Base-by-base conservation (phyloP, 2,888 invertebrate species). In the Timandra comae region DNA sequence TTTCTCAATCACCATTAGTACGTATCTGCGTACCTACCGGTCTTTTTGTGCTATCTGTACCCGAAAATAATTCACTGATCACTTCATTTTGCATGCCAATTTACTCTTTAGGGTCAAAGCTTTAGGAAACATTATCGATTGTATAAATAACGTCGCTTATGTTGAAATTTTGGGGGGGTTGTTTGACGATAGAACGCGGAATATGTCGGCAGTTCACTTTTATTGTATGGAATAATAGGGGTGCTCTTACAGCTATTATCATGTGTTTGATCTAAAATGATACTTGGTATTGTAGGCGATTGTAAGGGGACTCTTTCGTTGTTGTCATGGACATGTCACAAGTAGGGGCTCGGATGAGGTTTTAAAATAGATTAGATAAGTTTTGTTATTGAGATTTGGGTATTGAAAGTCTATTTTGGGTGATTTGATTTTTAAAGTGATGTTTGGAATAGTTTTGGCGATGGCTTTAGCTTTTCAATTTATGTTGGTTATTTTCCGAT, bases 181-280 rank as follows among this genome's bases (percentile, higher is more conserved):
- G 59, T 67, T 70, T 70, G 52, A 79, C 76, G 76, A 72, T 76
- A 81, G 81, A 80, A 84, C 80, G 74, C 77, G 70, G 77, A 84
- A 82, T 84, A 85, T 84, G 82, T 82, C 79, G 79, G 79, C 81
- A 85, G 84, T 85, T 85, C 80, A 80, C 74, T 85, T 85, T 85
- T 84, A 85, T 85, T 85, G 84, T 85, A 84, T 81, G 81, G 74
- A 85, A 85, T 84, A 84, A 84, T 85, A 84, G 82, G 84, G 84
- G 85, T 75, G 74, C 82, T 82, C 84, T 84, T 81, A 81, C 75
- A 70, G 74, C 76, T 61, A 79, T 85, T 84, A 85, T 85, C 85
- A 80, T 81, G 85, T 85, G 85, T 85, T 81, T 82, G 81, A 85
- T 85, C 84, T 85, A 80, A 82, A 85, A 82, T 78, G 84, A 82